These are phyloP conservation scores for Theocolax elegans DNA, from an alignment of 1,140 invertebrate species.

Conservation along the genomic window DNA sequence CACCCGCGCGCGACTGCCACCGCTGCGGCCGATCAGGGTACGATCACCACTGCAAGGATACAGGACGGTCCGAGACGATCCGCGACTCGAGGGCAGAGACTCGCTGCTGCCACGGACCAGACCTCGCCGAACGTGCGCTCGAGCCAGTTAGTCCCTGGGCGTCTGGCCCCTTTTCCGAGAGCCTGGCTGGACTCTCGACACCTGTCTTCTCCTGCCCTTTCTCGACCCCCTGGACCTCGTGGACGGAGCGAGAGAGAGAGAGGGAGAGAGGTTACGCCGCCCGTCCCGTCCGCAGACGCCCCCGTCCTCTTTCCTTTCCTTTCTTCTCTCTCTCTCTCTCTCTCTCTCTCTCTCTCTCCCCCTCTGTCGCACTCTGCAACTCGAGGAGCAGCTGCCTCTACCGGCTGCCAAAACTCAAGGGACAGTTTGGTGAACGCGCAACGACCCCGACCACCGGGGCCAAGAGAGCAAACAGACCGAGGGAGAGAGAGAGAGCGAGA, in stretches of 20 bases:
- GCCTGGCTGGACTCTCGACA: no score
- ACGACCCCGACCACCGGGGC: constrained; percentile 21
- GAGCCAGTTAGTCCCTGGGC: not conserved
- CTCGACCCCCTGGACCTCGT: no score
- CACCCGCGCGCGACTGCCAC: not conserved
- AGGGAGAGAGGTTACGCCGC: not conserved
- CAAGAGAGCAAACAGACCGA: not conserved
- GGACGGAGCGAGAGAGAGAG: not conserved
- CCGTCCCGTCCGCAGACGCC: not conserved
- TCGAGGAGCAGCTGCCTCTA: no score
- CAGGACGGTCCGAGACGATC: not conserved
- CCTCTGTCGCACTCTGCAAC: not conserved
- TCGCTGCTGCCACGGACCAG: not conserved
- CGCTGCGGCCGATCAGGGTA: not conserved
- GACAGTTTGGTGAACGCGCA: no score
- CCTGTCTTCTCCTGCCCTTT: not conserved
- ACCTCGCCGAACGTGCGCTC: not conserved
- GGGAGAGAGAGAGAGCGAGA: not conserved
- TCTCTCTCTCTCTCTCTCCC: not conserved
- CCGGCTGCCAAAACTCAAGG: constrained; percentile 15
- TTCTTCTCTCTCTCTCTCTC: not conserved
- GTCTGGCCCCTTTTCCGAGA: not conserved
- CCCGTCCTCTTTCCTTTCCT: not conserved
- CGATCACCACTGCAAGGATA: not conserved
- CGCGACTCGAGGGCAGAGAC: not conserved